These are phyloP conservation scores for Pseudochromis fuscus DNA, from an alignment of 2,797 vertebrate genomes.

Conservation along the genomic window DNA sequence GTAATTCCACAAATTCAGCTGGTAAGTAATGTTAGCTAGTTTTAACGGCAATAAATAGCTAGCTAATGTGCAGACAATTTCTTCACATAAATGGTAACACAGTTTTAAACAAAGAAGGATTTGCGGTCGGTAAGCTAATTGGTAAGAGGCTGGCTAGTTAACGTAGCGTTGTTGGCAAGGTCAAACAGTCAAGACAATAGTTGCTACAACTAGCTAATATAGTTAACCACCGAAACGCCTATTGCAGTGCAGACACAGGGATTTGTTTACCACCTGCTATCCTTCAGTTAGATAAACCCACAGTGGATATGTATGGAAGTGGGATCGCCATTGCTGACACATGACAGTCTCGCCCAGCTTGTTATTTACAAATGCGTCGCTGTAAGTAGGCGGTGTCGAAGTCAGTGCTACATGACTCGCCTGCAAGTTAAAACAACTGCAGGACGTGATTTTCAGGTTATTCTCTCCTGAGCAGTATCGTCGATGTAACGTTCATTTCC, in stretches of 20 bases:
- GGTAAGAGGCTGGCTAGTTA: conserved; percentile 15
- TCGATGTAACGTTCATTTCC: conserved; percentile 34
- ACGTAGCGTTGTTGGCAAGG: conserved; percentile 34
- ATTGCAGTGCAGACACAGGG: not conserved
- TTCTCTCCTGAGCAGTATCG: conserved; percentile 2
- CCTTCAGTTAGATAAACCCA: not conserved
- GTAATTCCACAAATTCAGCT: conserved; percentile 43
- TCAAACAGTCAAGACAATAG: conserved; percentile 21
- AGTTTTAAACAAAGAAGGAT: not conserved
- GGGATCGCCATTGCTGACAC: conserved; percentile 23
- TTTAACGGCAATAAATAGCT: not conserved
- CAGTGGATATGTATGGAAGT: not conserved
- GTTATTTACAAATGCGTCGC: not conserved
- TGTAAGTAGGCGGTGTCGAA: conserved; percentile 13
- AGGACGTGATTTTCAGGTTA: conserved; percentile 64
- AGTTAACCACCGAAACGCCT: conserved; percentile 31
- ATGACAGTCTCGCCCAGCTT: not conserved
- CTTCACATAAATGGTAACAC: not conserved
- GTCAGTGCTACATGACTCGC: not conserved
- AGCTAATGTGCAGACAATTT: not conserved
- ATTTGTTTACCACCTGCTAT: conserved; percentile 16
- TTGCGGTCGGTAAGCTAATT: not conserved
- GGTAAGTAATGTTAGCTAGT: conserved; percentile 60
- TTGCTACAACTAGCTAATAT: conserved; percentile 51
- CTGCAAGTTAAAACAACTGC: not conserved